Evolutionary conservation across 2,113 vertebrate species (phyloP), one percentile per base, ranked within the genome.

Genomic region (Sebastes schlegelii): DNA sequence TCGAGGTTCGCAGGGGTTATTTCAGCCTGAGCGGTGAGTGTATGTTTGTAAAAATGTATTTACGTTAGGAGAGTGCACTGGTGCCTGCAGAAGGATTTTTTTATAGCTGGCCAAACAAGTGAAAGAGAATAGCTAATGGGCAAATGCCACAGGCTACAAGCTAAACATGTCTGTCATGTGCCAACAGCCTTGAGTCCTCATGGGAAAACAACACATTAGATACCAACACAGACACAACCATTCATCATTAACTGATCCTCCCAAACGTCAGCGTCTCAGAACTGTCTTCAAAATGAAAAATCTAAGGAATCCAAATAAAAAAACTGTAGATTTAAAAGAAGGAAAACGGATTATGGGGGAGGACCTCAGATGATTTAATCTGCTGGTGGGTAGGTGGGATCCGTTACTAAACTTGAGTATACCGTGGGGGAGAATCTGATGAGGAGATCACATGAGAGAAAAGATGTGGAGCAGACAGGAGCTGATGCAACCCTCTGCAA

Each of bases 401-500:
- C 77, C 4, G 21, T 85, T 72, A 68, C 83, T 62, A 73, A 86
- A 84, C 64, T 67, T 60, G 48, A 82, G 85, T 83, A 80, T 67
- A 79, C 40, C 19, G 8, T 76, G 43, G 79, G 77, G 63, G 8
- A 74, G 76, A 76, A 73, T 73, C 57, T 89, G 83, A 85, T 86
- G 83, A 81, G 62, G 78, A 82, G 74, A 90, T 82, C 82, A 82
- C 65, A 82, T 62, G 26, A 76, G 55, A 79, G 51, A 74, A 79
- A 89, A 72, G 49, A 74, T 61, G 54, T 84, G 49, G 54, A 84
- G 87, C 67, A 86, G 85, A 87, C 84, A 91, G 55, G 8, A 55
- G 67, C 84, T 92, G 91, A 93, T 74, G 90, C 80, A 91, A 91
- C 40, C n/a, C 48, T 51, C 43, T 87, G 91, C 85, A 86, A 92